These are phyloP conservation scores for Cactoblastis cactorum DNA, from an alignment of 2,888 invertebrate species.

Conservation along the genomic window DNA sequence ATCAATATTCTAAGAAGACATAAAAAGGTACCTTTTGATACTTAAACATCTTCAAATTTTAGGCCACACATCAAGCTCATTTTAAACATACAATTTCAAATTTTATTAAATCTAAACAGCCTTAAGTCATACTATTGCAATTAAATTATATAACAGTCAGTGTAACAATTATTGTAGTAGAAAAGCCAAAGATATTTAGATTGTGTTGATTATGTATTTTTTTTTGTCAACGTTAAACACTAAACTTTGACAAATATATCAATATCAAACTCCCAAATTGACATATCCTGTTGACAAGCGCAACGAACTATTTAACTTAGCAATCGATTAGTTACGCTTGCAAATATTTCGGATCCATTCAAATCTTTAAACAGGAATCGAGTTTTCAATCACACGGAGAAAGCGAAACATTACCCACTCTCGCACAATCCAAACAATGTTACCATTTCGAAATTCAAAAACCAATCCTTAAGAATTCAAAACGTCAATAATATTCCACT, in stretches of 20 bases:
- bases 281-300: slow-evolving; percentile 9
- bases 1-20: neutral
- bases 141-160: too few species aligned
- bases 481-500: neutral
- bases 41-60: neutral
- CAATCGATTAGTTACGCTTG: slow-evolving; percentile 12
- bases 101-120: too few species aligned
- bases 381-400: neutral
- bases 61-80: neutral
- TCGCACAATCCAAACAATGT: slow-evolving; percentile 3
- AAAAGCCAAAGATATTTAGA: too few species aligned
- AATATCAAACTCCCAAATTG: neutral
- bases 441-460: slow-evolving; percentile 1
- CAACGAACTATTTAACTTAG: slow-evolving; percentile 5
- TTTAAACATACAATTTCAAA: too few species aligned
- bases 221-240: neutral
- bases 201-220: neutral
- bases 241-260: neutral
- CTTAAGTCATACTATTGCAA: too few species aligned
- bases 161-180: neutral
- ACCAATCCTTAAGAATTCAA: neutral
- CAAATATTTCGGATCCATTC: slow-evolving; percentile 5
- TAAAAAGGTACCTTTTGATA: neutral
- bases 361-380: neutral
- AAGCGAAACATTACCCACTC: slow-evolving; percentile 8